Evolutionary conservation across 92 coral and sea anemone species (phyloP).

Genomic region (Pocillopora grandis): DNA sequence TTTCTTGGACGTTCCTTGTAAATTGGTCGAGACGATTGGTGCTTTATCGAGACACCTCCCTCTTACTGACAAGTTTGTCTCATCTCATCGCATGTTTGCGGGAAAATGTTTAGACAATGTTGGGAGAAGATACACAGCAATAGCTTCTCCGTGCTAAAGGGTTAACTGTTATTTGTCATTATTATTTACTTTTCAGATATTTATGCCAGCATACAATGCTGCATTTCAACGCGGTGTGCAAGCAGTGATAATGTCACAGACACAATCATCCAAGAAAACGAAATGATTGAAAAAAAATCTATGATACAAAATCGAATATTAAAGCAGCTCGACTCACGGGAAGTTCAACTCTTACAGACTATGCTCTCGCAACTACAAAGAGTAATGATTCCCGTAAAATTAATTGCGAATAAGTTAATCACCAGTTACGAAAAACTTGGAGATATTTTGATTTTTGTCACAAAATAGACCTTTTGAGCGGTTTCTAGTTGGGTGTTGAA

Average conservation of each 20-base stretch:
- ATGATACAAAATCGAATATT: background rate
- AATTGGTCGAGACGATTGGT: too few relatives aligned
- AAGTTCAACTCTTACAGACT: background rate
- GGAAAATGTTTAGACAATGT: too few relatives aligned
- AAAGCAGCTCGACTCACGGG: background rate
- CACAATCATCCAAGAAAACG: conserved; percentile 26
- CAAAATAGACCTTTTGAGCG: too few relatives aligned
- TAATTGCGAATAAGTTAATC: too few relatives aligned
- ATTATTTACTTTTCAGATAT: conserved; percentile 49
- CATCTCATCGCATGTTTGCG: too few relatives aligned
- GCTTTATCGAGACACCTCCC: too few relatives aligned
- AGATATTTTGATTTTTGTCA: too few relatives aligned
- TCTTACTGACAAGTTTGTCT: too few relatives aligned
- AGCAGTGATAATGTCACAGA: conserved; percentile 54
- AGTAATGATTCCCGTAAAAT: background rate
- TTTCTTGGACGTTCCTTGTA: too few relatives aligned
- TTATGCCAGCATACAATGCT: conserved; percentile 74
- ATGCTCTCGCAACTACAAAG: background rate
- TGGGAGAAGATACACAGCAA: too few relatives aligned
- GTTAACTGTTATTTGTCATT: background rate
- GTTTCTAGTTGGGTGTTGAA: too few relatives aligned
- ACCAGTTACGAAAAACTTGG: too few relatives aligned
- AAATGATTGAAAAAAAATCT: background rate
- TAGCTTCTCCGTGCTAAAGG: background rate
- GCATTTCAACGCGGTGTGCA: conserved; percentile 77